Evolutionary conservation across 2,797 vertebrate species (phyloP).

Genomic region (Anas flavirostris): DNA sequence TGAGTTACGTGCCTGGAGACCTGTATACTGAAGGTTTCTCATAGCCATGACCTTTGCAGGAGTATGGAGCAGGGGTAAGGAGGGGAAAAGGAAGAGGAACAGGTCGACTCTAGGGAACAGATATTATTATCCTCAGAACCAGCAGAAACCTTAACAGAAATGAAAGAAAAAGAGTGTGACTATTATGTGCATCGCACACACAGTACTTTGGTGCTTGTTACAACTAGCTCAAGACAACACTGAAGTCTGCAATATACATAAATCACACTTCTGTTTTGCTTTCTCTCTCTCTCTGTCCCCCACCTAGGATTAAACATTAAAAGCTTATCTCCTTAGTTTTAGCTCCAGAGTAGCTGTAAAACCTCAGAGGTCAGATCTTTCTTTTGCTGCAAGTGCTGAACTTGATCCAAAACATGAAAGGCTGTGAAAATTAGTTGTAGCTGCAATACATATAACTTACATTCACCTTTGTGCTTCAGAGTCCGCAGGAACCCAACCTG

Average conservation of each 20-base stretch:
- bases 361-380: not conserved
- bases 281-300: not conserved
- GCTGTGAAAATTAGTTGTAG: slow-evolving; percentile 2
- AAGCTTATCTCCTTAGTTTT: slow-evolving; percentile 13
- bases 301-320: not conserved
- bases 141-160: not conserved
- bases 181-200: not conserved
- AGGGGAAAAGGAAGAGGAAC: slow-evolving; percentile 46
- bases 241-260: not conserved
- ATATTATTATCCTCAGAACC: not conserved
- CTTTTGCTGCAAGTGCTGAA: not conserved
- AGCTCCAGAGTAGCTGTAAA: slow-evolving; percentile 17
- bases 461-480: not conserved
- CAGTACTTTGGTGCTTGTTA: not conserved
- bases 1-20: not conserved
- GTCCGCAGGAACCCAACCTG: not conserved
- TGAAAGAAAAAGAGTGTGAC: not conserved
- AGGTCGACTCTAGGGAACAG: slow-evolving; percentile 15
- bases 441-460: not conserved
- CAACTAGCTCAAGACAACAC: not conserved
- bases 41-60: slow-evolving; percentile 23
- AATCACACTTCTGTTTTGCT: not conserved
- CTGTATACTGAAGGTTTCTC: not conserved
- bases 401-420: slow-evolving; percentile 43
- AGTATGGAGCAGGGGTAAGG: not conserved